These are phyloP conservation scores for Cheilosia soror DNA, from an alignment of 2,888 invertebrate genomes.

Conservation along the genomic window DNA sequence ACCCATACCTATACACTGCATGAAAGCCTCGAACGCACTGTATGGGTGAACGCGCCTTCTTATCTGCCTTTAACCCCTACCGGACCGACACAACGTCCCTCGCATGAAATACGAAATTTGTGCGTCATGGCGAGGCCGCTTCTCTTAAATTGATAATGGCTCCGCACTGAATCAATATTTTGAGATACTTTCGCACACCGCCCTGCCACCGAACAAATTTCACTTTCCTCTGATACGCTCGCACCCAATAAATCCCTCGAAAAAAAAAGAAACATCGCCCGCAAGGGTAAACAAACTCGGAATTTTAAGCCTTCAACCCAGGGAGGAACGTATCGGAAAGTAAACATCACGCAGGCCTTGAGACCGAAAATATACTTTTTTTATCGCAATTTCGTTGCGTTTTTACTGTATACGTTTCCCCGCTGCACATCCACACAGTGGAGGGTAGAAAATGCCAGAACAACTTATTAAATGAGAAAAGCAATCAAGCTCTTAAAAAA, in stretches of 20 bases:
- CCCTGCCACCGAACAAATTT: background rate
- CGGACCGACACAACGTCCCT: background rate
- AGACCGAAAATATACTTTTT: slow-evolving; percentile 64
- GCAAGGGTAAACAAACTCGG: slow-evolving; percentile 54
- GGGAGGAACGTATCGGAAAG: slow-evolving; percentile 56
- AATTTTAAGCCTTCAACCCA: slow-evolving; percentile 64
- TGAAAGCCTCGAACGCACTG: slow-evolving; percentile 22
- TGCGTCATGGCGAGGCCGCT: slow-evolving; percentile 28
- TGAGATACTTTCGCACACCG: slow-evolving; percentile 18
- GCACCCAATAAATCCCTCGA: slow-evolving; percentile 33
- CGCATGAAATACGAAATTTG: slow-evolving; percentile 14
- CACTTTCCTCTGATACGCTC: slow-evolving; percentile 20
- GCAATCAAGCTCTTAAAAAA: slow-evolving; percentile 51
- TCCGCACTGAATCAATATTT: slow-evolving; percentile 57
- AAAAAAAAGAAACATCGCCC: slow-evolving; percentile 17
- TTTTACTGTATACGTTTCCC: background rate
- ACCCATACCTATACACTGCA: background rate
- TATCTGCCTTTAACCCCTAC: slow-evolving; percentile 52
- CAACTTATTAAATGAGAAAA: slow-evolving; percentile 56
- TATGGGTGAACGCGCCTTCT: slow-evolving; percentile 26
- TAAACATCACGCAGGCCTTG: slow-evolving; percentile 62
- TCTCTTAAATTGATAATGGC: slow-evolving; percentile 43
- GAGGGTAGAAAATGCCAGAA: slow-evolving; percentile 29
- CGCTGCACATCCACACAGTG: background rate
- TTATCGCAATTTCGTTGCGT: slow-evolving; percentile 46